Evolutionary conservation across 2,113 vertebrate genomes (phyloP), one percentile per base, ranked within the genome.

Genomic region (Ptilorrhoa leucosticta): DNA sequence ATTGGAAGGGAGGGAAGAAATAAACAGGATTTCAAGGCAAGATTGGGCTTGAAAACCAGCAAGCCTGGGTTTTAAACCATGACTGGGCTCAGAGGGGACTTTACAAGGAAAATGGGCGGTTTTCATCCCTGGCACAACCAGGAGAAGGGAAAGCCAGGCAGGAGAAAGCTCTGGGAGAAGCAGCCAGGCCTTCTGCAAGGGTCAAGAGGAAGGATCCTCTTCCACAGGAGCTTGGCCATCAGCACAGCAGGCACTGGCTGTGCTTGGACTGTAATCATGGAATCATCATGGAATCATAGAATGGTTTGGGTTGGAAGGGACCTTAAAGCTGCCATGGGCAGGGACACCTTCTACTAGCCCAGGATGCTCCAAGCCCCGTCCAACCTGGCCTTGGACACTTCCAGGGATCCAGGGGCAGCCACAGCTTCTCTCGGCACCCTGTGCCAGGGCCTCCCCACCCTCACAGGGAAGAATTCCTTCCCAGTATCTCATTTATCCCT

Each of bases 321-420:
- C 20, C 10, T 71, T 21, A 35, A 54, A 54, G 10, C 64, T 69
- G 47, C 54, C 28, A 13, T 4, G 39, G 42, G 6, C 47, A 61
- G 47, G 39, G 23, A 39, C 19, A 61, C 0, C 6, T 61, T 0
- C 39, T 72, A 45, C 35, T 2, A 0, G 1, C 24, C 24, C 63
- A 68, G 53, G 14, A 0, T 1, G 10, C 15, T 53, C 53, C 61
- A 35, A 76, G 13, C 7, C 37, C 27, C 0, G 0, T 45, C 54
- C 83, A 77, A 0, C 39, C 33, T 15, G 27, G 33, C 22, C 27
- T 33, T 37, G 83, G 27, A 0, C 39, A 45, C 39, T 69, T 0
- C 44, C 54, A 60, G 45, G 33, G 39, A 69, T 60, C 42, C 83
- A 65, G 72, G 45, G 4, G 22, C 63, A 78, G 45, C 63, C 63